Base-by-base conservation (phyloP, 2,797 vertebrate species). In the Vultur gryphus region DNA sequence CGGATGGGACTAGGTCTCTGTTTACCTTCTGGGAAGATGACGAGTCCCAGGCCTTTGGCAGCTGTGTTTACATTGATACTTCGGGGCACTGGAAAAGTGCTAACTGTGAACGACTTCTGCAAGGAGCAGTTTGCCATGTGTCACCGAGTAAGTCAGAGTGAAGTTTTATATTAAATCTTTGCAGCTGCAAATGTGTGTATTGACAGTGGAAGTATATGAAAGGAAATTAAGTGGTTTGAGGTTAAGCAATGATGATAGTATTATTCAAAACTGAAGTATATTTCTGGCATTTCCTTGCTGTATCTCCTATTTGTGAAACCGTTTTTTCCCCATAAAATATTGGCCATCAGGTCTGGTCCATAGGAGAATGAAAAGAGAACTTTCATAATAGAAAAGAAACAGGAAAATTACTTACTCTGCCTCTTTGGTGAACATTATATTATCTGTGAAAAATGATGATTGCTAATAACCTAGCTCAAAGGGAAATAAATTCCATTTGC, bases 11-110 rank as follows among this genome's bases (percentile, higher is more conserved):
- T 16, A 98, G 98, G 93, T 98, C 98, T 16, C 96, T 98, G 57
- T 99, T 99, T 96, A 98, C 98, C 25, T 99, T 98, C 95, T 99
- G 99, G 99, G 98, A 98, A 77, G 96, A 98, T 0, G 85, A 99
- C 0, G 97, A 98, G 17, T 98, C 98, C 3, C 97, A 98, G 72
- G 96, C 98, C 87, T 91, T 95, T 13, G 99, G 99, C 84, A 98
- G 98, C 87, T 99, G 99, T 51, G 99, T 98, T 89, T 99, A 98
- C 96, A 98, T 99, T 52, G 99, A 99, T 35, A 97, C 98, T n/a
- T 98, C 25, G 4, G 99, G 99, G 55, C 98, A 91, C 90, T 99
- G 99, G 99, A 98, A 97, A 73, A 98, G 98, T 5, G 96, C 98
- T 3, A 98, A 98, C 89, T 99, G 99, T 35, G 98, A 99, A 73